Evolutionary conservation across 2,888 invertebrate genomes (phyloP).

Genomic region (Dusona sp.): DNA sequence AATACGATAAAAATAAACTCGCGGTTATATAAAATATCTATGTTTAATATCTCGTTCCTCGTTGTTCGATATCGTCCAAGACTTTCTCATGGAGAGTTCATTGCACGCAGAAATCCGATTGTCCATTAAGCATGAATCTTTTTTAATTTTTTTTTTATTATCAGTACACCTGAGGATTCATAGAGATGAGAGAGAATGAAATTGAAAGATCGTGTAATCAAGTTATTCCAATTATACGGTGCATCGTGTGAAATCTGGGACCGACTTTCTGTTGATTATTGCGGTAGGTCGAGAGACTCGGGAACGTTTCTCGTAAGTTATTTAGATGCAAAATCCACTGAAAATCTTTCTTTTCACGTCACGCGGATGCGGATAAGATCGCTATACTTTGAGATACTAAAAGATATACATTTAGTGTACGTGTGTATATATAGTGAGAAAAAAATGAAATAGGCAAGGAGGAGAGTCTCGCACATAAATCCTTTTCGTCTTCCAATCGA

Average conservation of each 20-base stretch:
- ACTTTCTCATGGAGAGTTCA: constrained; percentile 52
- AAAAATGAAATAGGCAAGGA: neutral
- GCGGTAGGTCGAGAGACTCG: constrained; percentile 59
- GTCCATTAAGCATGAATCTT: constrained; percentile 34
- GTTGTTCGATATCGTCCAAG: neutral
- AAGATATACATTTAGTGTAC: neutral
- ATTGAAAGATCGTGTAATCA: constrained; percentile 42
- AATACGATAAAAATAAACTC: constrained; percentile 33
- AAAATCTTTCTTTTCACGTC: constrained; percentile 39
- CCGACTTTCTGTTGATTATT: constrained; percentile 51
- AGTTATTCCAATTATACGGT: constrained; percentile 54
- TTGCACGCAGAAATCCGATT: constrained; percentile 44
- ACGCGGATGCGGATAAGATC: constrained; percentile 30
- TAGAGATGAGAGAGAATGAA: constrained; percentile 6
- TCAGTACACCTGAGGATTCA: neutral
- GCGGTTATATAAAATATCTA: constrained; percentile 41
- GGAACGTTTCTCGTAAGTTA: constrained; percentile 29
- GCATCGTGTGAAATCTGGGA: constrained; percentile 61
- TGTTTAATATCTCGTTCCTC: constrained; percentile 12
- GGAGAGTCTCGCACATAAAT: constrained; percentile 59
- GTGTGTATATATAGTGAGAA: neutral
- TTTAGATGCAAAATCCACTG: constrained; percentile 19
- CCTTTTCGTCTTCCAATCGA: constrained; percentile 28
- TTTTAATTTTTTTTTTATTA: neutral
- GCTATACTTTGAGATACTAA: neutral